Percentiles rank a stretch among this genome's conserved stretches.
These are phyloP conservation scores for Nomada fabriciana DNA, from an alignment of 2,888 invertebrate genomes.

Conservation along the genomic window DNA sequence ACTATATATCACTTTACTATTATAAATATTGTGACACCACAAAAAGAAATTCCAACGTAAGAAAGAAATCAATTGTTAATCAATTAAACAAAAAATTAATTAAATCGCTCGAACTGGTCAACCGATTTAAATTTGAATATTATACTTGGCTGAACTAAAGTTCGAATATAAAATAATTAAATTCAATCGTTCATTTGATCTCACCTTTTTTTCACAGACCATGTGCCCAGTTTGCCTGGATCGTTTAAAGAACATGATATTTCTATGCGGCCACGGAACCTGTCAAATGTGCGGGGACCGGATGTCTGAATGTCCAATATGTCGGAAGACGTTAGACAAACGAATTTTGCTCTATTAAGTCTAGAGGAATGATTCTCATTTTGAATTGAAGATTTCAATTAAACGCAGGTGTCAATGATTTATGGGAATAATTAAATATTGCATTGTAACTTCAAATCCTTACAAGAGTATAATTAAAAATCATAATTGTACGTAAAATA, in stretches of 20 bases:
- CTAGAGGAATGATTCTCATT: constrained; percentile 18
- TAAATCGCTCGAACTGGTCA: neutral
- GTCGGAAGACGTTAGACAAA: constrained; percentile 98
- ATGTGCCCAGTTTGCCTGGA: constrained; percentile 99
- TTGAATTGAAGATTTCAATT: constrained; percentile 12
- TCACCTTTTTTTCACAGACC: constrained; percentile 88
- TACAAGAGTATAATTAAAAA: neutral
- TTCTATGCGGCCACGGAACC: constrained; percentile 98
- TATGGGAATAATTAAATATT: constrained; percentile 58
- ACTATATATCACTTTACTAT: no score
- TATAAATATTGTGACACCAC: no score
- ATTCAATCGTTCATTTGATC: neutral
- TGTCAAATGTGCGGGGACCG: constrained; percentile 99
- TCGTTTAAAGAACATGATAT: constrained; percentile 99
- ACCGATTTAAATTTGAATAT: neutral
- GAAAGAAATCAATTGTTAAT: no score
- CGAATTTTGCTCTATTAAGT: constrained; percentile 94
- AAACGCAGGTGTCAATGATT: neutral
- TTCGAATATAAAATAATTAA: neutral
- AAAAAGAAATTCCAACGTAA: no score
- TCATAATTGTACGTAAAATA: neutral
- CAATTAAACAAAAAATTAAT: neutral
- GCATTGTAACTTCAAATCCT: neutral
- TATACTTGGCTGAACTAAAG: neutral
- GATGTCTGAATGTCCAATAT: constrained; percentile 98